phyloP scores from a whole-genome alignment of 2,888 invertebrate species.

The Linyphia triangularis region DNA sequence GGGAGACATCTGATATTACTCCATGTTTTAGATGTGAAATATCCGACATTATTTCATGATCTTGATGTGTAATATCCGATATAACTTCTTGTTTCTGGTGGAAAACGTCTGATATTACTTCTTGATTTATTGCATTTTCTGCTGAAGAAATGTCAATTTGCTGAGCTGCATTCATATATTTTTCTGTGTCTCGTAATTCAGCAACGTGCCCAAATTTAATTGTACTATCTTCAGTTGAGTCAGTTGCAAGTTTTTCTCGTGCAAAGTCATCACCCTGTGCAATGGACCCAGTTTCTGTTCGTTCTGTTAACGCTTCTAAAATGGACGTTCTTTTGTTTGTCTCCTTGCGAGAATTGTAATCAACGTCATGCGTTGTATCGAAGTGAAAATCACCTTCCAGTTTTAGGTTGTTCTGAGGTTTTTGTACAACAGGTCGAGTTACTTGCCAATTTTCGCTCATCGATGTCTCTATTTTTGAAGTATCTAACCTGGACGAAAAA shows the following conservation, averaged over 20 bases:
- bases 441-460: conserved; percentile 32
- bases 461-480: conserved; percentile 16
- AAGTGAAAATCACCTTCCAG: conserved; percentile 69
- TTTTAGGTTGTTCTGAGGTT: conserved; percentile 71
- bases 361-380: conserved; percentile 39
- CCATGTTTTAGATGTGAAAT: too few species aligned
- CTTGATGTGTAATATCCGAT: background rate
- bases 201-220: background rate
- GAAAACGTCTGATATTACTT: background rate
- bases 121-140: background rate
- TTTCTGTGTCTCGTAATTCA: background rate
- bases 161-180: background rate
- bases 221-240: background rate
- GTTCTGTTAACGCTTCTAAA: conserved; percentile 37
- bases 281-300: conserved; percentile 20
- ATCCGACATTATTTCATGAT: too few species aligned
- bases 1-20: too few species aligned
- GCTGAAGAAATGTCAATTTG: too few species aligned
- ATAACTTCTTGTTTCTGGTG: background rate
- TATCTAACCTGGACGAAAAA: background rate
- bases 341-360: conserved; percentile 10
- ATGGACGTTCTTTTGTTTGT: background rate
- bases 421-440: conserved; percentile 21
- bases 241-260: background rate
- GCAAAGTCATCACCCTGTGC: background rate